Percentiles rank a stretch among this genome's conserved stretches.
These are phyloP conservation scores for Actias luna DNA, from an alignment of 2,888 invertebrate species.

Conservation along the genomic window DNA sequence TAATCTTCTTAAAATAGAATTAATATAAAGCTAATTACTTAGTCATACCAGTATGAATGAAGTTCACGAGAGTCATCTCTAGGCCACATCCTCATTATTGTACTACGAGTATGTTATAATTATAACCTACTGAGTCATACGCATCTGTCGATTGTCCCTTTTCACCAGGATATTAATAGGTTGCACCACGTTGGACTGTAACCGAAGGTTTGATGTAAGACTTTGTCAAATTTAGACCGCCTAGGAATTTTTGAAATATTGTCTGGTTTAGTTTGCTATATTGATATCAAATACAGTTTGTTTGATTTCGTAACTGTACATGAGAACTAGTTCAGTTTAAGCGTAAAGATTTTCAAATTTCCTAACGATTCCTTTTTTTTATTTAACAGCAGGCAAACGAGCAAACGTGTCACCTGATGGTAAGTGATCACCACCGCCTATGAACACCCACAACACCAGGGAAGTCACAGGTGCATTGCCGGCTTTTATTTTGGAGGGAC, in stretches of 20 bases:
- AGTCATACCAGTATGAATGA: background rate
- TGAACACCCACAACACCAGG: too few relatives aligned
- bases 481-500: too few relatives aligned
- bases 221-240: background rate
- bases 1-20: background rate
- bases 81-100: conserved; percentile 26
- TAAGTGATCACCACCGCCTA: too few relatives aligned
- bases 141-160: conserved; percentile 1
- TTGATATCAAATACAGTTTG: background rate
- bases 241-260: background rate
- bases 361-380: too few relatives aligned
- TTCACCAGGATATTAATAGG: conserved; percentile 5
- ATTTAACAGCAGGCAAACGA: too few relatives aligned
- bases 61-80: conserved; percentile 4
- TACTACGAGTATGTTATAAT: conserved; percentile 12
- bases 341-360: too few relatives aligned
- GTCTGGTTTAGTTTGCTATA: background rate
- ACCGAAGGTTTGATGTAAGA: background rate
- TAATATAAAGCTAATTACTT: background rate
- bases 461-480: too few relatives aligned
- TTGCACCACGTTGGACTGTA: background rate
- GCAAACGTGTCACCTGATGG: too few relatives aligned
- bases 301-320: background rate
- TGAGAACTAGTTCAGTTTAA: background rate
- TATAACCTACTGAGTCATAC: conserved; percentile 13